phyloP scores from a whole-genome alignment of 2,888 invertebrate species.

The Ellobium chinense region DNA sequence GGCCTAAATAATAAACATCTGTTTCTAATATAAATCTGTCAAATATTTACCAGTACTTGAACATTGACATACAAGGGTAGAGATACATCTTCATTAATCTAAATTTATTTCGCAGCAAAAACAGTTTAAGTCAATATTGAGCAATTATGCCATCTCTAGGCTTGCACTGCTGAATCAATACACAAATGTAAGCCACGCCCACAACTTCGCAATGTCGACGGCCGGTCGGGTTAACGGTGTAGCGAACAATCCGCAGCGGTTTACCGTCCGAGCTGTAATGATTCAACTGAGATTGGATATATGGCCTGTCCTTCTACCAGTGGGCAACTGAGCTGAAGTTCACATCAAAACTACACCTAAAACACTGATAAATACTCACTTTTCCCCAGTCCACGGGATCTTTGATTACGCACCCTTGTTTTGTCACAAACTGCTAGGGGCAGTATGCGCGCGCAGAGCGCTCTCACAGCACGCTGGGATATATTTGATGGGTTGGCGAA shows the following conservation, averaged over 20 bases:
- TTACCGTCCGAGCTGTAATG: neutral
- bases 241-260: neutral
- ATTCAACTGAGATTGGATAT: too few species aligned
- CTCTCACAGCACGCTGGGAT: constrained; percentile 72
- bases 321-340: too few species aligned
- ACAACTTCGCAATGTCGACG: constrained; percentile 22
- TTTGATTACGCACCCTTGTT: constrained; percentile 9
- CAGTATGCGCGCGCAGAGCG: constrained; percentile 68
- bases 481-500: constrained; percentile 72
- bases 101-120: too few species aligned
- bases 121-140: too few species aligned
- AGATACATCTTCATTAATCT: too few species aligned
- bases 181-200: neutral
- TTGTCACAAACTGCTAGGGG: constrained; percentile 47
- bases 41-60: too few species aligned
- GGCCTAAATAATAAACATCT: too few species aligned
- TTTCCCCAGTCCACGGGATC: neutral
- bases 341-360: neutral
- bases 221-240: neutral
- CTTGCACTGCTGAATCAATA: neutral
- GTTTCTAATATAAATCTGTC: too few species aligned
- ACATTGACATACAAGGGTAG: too few species aligned
- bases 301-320: too few species aligned
- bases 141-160: too few species aligned
- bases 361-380: neutral